Evolutionary conservation across 2,797 vertebrate species (phyloP).

Genomic region (Melanotaenia parkinsoni): DNA sequence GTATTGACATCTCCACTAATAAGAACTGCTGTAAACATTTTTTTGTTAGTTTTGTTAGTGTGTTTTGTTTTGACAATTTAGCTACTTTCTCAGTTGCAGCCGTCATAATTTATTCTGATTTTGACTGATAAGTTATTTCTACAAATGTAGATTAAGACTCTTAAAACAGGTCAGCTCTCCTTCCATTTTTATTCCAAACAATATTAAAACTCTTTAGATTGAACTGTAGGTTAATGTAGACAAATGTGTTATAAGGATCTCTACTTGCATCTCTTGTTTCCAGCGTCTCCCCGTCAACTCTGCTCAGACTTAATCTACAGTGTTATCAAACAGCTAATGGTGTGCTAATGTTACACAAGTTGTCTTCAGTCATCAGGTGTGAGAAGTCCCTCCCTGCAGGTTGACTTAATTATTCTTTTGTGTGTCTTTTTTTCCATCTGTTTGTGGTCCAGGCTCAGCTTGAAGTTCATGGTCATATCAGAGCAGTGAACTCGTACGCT

Average conservation of each 20-base stretch:
- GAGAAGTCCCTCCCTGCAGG: background rate
- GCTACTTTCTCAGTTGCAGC: background rate
- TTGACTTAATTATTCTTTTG: background rate
- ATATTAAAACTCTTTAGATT: background rate
- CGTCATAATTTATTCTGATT: background rate
- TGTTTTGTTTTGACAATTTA: background rate
- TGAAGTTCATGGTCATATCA: constrained; percentile 83
- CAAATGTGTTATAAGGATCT: background rate
- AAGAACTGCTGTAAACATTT: background rate
- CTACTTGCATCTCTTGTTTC: background rate
- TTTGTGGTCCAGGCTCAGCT: constrained; percentile 70
- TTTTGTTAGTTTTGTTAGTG: background rate
- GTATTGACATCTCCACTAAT: no score
- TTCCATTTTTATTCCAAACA: background rate
- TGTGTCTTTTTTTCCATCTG: constrained; percentile 15
- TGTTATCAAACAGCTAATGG: background rate
- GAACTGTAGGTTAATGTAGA: background rate
- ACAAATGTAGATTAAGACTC: no score
- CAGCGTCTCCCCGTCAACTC: background rate
- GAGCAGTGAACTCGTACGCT: constrained; percentile 88
- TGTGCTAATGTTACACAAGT: background rate
- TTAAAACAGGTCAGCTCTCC: background rate
- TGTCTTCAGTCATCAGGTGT: background rate
- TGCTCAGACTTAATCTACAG: background rate
- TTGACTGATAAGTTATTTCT: no score